Percentiles rank a stretch among this genome's conserved stretches.
Conservation (phyloP, 2,888 invertebrate species). For the Meloe dianella region DNA sequence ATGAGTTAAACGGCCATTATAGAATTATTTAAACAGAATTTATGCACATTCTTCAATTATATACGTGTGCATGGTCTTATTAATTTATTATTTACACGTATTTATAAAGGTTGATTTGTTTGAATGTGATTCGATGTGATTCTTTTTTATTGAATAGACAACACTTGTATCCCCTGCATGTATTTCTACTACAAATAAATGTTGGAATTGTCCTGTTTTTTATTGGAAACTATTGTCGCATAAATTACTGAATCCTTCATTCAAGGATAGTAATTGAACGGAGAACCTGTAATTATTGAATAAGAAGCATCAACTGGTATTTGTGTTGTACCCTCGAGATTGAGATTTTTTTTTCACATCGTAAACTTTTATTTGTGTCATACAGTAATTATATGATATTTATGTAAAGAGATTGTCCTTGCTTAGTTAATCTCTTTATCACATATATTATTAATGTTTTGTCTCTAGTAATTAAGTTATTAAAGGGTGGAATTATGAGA, state of each 20-base stretch:
- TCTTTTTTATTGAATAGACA: neutral
- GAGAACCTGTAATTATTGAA: neutral
- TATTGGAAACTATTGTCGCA: neutral
- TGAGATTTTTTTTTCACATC: neutral
- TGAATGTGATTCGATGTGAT: neutral
- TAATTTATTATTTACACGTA: neutral
- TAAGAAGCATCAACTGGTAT: neutral
- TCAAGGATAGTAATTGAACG: slow-evolving; percentile 1
- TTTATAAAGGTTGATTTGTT: neutral
- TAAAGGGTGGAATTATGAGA: neutral
- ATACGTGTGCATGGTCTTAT: neutral
- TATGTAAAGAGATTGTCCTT: neutral
- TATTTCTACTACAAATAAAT: neutral
- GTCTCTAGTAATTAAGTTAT: neutral
- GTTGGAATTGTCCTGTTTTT: too few species aligned
- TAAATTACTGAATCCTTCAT: neutral
- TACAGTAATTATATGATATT: neutral
- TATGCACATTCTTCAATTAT: neutral
- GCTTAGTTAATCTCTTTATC: neutral
- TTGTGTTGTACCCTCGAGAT: neutral
- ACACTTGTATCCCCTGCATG: neutral
- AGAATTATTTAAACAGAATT: neutral
- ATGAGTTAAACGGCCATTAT: neutral
- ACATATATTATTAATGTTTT: neutral
- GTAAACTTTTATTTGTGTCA: neutral